Evolutionary conservation across 2,797 vertebrate species (phyloP).

Genomic region (Nasua narica): DNA sequence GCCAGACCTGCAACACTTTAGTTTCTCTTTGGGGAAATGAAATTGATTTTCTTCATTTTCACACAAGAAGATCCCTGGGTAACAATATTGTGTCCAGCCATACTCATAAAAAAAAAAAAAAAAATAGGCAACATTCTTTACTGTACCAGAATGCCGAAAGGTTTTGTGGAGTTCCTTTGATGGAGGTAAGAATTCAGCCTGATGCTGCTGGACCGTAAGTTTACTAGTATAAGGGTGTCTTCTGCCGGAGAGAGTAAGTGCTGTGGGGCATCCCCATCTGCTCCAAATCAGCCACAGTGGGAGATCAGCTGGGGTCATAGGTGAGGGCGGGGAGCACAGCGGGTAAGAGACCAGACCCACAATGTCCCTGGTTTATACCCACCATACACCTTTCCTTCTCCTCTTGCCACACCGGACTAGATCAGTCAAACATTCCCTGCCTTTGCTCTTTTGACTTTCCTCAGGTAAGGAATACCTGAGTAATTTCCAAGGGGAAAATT

Average conservation of each 20-base stretch:
- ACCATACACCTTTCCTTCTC: background rate
- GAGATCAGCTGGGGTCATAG: background rate
- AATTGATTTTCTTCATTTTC: constrained; percentile 71
- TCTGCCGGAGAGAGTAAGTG: background rate
- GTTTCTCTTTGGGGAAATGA: constrained; percentile 56
- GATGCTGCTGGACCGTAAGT: background rate
- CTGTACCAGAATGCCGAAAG: background rate
- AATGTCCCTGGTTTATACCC: background rate
- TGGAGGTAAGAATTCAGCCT: background rate
- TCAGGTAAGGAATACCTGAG: constrained; percentile 8
- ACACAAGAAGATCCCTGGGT: constrained; percentile 43
- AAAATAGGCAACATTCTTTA: constrained; percentile 23
- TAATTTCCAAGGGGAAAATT: background rate
- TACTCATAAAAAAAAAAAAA: constrained; percentile 4
- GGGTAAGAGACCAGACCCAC: background rate
- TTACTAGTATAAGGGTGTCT: background rate
- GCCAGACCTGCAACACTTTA: constrained; percentile 55
- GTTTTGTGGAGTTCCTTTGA: background rate
- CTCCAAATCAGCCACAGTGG: background rate
- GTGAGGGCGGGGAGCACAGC: background rate
- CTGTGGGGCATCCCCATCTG: background rate
- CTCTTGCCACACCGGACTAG: background rate
- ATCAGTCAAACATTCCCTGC: constrained; percentile 2
- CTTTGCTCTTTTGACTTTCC: constrained; percentile 32
- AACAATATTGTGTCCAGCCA: constrained; percentile 37